These are phyloP conservation scores for Lysiphlebus fabarum DNA, from an alignment of 1,140 invertebrate species.

Conservation along the genomic window DNA sequence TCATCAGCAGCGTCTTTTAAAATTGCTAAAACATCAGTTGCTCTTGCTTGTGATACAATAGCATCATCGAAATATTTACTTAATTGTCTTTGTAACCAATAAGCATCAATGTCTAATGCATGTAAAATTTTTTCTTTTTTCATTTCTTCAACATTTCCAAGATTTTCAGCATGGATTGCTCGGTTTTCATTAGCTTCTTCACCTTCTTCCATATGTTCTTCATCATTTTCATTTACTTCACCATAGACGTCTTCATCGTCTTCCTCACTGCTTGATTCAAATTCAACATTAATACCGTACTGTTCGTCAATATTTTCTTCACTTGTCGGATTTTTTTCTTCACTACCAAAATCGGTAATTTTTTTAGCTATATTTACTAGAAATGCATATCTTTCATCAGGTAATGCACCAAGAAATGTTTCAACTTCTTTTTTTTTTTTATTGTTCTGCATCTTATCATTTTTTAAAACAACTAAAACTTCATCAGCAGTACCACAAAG, in stretches of 20 bases:
- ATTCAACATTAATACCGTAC: slow-evolving; percentile 97
- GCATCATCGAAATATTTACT: slow-evolving; percentile 94
- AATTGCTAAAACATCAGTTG: slow-evolving; percentile 89
- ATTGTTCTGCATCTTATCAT: slow-evolving; percentile 89
- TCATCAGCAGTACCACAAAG: slow-evolving; percentile 98
- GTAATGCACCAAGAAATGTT: slow-evolving; percentile 75
- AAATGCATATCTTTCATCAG: slow-evolving; percentile 93
- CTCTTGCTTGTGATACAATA: slow-evolving; percentile 89
- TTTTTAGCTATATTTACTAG: slow-evolving; percentile 97
- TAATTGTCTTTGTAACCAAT: slow-evolving; percentile 95
- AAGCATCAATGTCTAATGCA: slow-evolving; percentile 97
- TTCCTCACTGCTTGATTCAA: slow-evolving; percentile 94
- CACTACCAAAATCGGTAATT: slow-evolving; percentile 94
- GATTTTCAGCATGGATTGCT: slow-evolving; percentile 75
- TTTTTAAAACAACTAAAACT: slow-evolving; percentile 92
- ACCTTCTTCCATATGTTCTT: slow-evolving; percentile 76
- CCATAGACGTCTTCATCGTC: slow-evolving; percentile 87
- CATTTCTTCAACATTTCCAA: slow-evolving; percentile 64
- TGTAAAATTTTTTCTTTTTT: slow-evolving; percentile 79
- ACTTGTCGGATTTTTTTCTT: slow-evolving; percentile 67
- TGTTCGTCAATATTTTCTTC: slow-evolving; percentile 95
- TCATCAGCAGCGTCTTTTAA: slow-evolving; percentile 88
- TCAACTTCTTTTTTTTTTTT: slow-evolving; percentile 94
- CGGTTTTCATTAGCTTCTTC: slow-evolving; percentile 77
- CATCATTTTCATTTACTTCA: slow-evolving; percentile 79